These are phyloP conservation scores for Xestobium rufovillosum DNA, from an alignment of 2,888 invertebrate species.

Conservation along the genomic window DNA sequence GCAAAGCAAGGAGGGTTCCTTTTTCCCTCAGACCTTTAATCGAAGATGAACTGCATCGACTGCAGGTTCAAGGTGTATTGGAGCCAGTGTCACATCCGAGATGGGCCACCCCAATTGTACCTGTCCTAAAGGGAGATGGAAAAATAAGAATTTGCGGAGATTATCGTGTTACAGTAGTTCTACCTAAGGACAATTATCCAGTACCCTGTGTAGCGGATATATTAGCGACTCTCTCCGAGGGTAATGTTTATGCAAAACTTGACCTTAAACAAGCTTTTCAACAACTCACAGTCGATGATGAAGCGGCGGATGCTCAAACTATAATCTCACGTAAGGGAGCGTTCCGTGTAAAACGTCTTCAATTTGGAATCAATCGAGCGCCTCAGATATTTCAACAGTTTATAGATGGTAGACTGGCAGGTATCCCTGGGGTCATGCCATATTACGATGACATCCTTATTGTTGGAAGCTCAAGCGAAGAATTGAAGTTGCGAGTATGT, in stretches of 20 bases:
- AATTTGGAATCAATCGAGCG: conserved; percentile 23
- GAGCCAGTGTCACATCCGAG: conserved; percentile 20
- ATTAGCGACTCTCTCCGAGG: conserved; percentile 26
- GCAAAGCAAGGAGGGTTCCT: conserved; percentile 18
- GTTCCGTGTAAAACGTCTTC: conserved; percentile 24
- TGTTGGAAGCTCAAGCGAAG: conserved; percentile 2
- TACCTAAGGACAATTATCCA: no score
- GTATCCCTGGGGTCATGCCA: conserved; percentile 5
- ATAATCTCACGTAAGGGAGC: conserved; percentile 32
- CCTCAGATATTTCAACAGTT: conserved; percentile 20
- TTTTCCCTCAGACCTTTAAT: conserved; percentile 17
- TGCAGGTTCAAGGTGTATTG: conserved; percentile 23
- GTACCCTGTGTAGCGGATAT: conserved; percentile 28
- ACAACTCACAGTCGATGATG: conserved; percentile 30
- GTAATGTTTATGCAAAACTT: conserved; percentile 30
- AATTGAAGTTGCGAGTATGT: background rate
- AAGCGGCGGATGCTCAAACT: conserved; percentile 28
- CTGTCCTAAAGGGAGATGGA: conserved; percentile 25
- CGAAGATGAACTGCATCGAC: conserved; percentile 21
- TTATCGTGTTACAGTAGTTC: conserved; percentile 28
- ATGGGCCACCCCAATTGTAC: conserved; percentile 30
- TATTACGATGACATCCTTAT: conserved; percentile 11
- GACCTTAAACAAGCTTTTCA: conserved; percentile 29
- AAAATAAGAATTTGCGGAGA: conserved; percentile 27
- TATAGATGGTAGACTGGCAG: conserved; percentile 16